Conservation (phyloP, 2,113 vertebrate genomes). For the Ceratotherium simum region DNA sequence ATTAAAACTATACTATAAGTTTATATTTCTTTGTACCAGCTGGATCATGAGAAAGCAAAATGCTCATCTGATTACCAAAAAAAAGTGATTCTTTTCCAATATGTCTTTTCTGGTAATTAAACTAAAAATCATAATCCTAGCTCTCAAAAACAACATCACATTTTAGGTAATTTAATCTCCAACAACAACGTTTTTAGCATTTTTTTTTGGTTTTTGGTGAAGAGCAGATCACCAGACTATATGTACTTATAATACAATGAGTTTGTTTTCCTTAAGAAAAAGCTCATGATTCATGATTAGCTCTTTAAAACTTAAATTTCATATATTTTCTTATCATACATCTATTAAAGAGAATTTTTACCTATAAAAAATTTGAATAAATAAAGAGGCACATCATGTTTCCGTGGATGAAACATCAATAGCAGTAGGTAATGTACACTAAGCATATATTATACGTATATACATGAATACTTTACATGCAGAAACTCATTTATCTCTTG, state of each 20-base stretch:
- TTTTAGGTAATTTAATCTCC: background rate
- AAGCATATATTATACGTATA: background rate
- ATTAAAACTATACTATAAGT: background rate
- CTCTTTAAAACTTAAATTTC: background rate
- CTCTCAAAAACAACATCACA: background rate
- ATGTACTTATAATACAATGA: background rate
- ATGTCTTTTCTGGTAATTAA: background rate
- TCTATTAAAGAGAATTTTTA: background rate
- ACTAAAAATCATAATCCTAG: background rate
- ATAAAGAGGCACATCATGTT: background rate
- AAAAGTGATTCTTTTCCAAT: background rate
- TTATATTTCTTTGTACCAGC: background rate
- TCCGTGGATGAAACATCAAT: background rate
- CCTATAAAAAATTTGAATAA: background rate
- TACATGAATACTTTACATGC: background rate
- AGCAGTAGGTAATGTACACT: background rate
- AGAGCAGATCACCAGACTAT: background rate
- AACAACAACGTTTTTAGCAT: background rate
- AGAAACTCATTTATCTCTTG: background rate
- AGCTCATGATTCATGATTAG: background rate
- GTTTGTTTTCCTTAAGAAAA: background rate
- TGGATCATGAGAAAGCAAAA: constrained; percentile 2
- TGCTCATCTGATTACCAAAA: background rate
- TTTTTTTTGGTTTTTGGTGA: background rate
- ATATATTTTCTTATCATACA: background rate